Conservation (phyloP, 2,888 invertebrate species). For the Lapara coniferarum region DNA sequence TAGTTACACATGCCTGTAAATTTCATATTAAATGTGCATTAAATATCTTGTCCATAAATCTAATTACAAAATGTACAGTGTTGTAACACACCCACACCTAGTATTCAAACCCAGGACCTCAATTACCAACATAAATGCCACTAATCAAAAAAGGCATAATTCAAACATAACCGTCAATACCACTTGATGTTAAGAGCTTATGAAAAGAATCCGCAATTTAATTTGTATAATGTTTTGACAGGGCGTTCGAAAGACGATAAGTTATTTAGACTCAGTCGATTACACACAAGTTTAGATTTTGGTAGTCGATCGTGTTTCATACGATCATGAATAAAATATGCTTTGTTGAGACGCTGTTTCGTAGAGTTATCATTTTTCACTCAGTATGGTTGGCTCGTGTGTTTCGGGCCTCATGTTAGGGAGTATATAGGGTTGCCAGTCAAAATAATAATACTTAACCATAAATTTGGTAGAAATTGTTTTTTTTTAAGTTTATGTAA, state of each 20-base stretch:
- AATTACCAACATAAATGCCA: background rate
- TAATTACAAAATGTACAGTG: too few species aligned
- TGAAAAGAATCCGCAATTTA: background rate
- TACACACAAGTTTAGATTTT: conserved; percentile 37
- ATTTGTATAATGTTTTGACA: conserved; percentile 19
- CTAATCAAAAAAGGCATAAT: background rate
- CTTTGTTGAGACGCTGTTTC: conserved; percentile 10
- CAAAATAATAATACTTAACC: too few species aligned
- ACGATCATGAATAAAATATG: conserved; percentile 34
- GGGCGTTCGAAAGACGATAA: conserved; percentile 24
- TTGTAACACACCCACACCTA: too few species aligned
- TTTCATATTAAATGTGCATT: too few species aligned
- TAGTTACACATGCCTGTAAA: too few species aligned
- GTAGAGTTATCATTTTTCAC: conserved; percentile 13
- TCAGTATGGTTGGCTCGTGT: background rate
- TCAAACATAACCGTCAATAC: background rate
- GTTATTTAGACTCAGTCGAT: conserved; percentile 36
- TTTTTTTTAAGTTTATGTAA: too few species aligned
- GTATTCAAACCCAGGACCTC: too few species aligned
- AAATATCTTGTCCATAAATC: too few species aligned
- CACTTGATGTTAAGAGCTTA: background rate
- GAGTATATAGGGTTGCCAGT: background rate
- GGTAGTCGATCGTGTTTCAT: conserved; percentile 29
- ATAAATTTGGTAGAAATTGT: too few species aligned
- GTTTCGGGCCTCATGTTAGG: background rate